Base-by-base conservation (phyloP, 2,113 vertebrate species). In the Ochotona curzoniae region DNA sequence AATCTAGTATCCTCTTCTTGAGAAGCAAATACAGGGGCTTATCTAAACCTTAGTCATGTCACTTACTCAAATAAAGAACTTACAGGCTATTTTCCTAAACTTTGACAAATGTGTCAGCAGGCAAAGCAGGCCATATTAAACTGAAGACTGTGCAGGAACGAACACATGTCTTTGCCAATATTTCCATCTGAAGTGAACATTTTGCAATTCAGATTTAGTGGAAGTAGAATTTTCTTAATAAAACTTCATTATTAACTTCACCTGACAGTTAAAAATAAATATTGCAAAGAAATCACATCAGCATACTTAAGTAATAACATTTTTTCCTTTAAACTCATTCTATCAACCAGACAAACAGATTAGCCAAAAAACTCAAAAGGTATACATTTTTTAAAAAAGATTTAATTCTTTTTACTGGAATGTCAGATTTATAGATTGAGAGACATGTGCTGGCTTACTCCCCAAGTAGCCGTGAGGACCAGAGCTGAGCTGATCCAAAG, bases 211-310 rank as follows among this genome's bases (percentile, higher is more conserved):
- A n/a, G 95, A 96, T 96, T 94, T 83, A 96, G 64, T 38, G 78
- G 14, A 92, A 94, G 25, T 94, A 21, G 61, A 80, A 47, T 94
- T 93, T 76, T 30, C 30, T 88, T 94, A 97, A 93, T 84, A 79
- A 71, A 94, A 97, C 87, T 93, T 96, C 97, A 97, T 96, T 95
- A 96, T 97, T 97, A 93, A 96, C 96, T 97, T 47, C 83, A 96
- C 92, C 26, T 20, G 83, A 89, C 57, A 89, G 47, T 92, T 87
- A 94, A 96, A 93, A 96, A 8, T 61, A 97, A 96, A 97, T 95
- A 97, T 94, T 83, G 20, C 12, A 96, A 97, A 91, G 63, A 96
- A 96, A 73, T 81, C 11, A 90, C 96, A 95, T 94, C 94, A 93
- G 87, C 90, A 96, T 66, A 93, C 88, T 97, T 97, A 97, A 90